These are phyloP conservation scores for Tetanocera ferruginea DNA, from an alignment of 2,888 invertebrate genomes.

Conservation along the genomic window DNA sequence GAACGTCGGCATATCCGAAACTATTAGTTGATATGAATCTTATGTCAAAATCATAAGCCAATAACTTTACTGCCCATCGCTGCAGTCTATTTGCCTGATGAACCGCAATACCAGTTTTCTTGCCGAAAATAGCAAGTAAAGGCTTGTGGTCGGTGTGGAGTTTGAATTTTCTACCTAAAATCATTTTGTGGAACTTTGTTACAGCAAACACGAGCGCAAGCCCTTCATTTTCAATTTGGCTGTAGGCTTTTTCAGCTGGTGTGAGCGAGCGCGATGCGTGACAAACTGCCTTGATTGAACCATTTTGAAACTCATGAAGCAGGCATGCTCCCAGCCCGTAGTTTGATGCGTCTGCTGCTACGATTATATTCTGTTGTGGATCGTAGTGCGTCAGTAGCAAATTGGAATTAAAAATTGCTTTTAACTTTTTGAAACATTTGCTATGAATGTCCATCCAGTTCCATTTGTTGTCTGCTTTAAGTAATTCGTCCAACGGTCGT, in stretches of 20 bases:
- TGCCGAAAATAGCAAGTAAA: conserved; percentile 46
- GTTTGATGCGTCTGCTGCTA: conserved; percentile 49
- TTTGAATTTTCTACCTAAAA: conserved; percentile 37
- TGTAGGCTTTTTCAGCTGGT: conserved; percentile 49
- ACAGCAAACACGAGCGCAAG: conserved; percentile 58
- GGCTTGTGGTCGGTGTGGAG: conserved; percentile 48
- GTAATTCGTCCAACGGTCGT: conserved; percentile 44
- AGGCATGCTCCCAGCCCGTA: conserved; percentile 47
- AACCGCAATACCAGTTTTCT: conserved; percentile 45
- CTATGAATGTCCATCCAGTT: conserved; percentile 37
- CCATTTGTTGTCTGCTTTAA: conserved; percentile 39
- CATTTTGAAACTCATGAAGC: conserved; percentile 52
- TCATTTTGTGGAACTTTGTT: conserved; percentile 58
- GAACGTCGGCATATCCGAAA: conserved; percentile 49
- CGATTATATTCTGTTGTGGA: conserved; percentile 44
- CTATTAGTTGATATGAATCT: conserved; percentile 48
- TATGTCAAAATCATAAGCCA: conserved; percentile 52
- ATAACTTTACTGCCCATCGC: conserved; percentile 47
- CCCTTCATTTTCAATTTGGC: conserved; percentile 56
- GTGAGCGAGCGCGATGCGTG: conserved; percentile 55
- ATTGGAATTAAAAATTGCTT: conserved; percentile 44
- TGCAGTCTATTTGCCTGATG: conserved; percentile 47
- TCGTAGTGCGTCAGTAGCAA: conserved; percentile 47
- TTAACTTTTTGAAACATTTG: conserved; percentile 38
- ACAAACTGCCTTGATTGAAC: conserved; percentile 55